A percentile compares a stretch with the other conserved stretches of the same genome.
phyloP scores from a whole-genome alignment of 2,113 vertebrate species.

The Prionailurus viverrinus region DNA sequence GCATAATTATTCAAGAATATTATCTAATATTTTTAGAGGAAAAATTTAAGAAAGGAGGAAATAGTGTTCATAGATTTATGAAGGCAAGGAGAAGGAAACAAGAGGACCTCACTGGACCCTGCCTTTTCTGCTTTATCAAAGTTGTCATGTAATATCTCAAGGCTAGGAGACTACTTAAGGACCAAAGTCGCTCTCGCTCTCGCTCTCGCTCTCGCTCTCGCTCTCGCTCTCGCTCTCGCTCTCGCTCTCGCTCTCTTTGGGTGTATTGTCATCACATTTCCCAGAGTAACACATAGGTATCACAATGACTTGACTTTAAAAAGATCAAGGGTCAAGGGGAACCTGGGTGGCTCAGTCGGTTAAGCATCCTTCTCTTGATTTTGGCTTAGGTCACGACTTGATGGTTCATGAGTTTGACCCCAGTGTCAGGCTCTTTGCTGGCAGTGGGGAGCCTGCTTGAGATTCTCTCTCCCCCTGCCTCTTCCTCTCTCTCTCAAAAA shows the following conservation, averaged over 20 bases:
- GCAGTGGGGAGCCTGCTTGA: too few species aligned
- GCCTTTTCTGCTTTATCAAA: not conserved
- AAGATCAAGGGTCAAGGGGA: not conserved
- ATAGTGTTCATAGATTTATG: not conserved
- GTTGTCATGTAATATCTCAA: not conserved
- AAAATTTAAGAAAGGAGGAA: not conserved
- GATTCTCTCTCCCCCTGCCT: too few species aligned
- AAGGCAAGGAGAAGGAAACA: not conserved
- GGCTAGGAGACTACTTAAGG: not conserved
- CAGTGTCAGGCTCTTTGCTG: too few species aligned
- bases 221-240: not conserved
- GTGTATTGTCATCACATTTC: not conserved
- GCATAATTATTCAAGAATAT: not conserved
- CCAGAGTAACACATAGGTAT: not conserved
- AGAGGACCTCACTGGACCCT: not conserved
- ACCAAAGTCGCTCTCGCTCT: accelerated
- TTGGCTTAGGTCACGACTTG: too few species aligned
- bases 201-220: too few species aligned
- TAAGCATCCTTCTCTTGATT: too few species aligned
- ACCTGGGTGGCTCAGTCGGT: too few species aligned
- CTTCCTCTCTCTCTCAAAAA: too few species aligned
- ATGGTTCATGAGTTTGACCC: too few species aligned
- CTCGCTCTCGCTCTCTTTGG: not conserved
- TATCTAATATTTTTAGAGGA: not conserved
- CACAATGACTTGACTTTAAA: not conserved